Evolutionary conservation across 2,113 vertebrate genomes (phyloP), one percentile per base, ranked within the genome.

Genomic region (Gallinago jamesoni): DNA sequence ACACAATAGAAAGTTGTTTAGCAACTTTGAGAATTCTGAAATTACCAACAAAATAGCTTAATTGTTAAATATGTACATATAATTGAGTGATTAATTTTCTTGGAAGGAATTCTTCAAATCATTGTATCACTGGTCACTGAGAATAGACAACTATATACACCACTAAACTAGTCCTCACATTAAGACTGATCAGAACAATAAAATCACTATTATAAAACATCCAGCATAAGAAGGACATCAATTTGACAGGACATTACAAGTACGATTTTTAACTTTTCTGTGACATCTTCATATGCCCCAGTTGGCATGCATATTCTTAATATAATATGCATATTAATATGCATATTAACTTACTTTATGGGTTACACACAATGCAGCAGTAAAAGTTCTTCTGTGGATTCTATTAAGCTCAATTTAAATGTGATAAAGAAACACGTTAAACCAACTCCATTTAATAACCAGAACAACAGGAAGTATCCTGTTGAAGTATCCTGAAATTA

Each of bases 81-180:
- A 74, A 33, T 23, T 30, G 23, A 0, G 0, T 35, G 2, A 53
- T 53, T 31, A 25, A 52, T 55, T 87, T 70, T 3, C 10, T 56
- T 62, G 53, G 5, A 73, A 53, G 33, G 15, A 78, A 85, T 62
- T 67, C 6, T 81, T 7, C 1, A 43, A 80, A 89, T 53, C 37
- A 57, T 6, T 56, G 4, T 24, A 39, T 22, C 35, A 56, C 4
- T 53, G 18, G 67, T 6, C 30, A 84, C 8, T 7, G 6, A 82
- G 50, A 67, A 64, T 4, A 90, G 25, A 76, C 33, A 70, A 13
- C 21, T 37, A 2, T 30, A 60, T 60, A 27, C 9, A 24, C 39
- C 33, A 67, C 50, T 84, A 37, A 76, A 56, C 6, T 72, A 45
- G 12, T 39, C 10, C 80, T 64, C 33, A 55, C 11, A 25, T 68